Conservation (phyloP, 1,140 invertebrate species). For the Melipona quadrifasciata region DNA sequence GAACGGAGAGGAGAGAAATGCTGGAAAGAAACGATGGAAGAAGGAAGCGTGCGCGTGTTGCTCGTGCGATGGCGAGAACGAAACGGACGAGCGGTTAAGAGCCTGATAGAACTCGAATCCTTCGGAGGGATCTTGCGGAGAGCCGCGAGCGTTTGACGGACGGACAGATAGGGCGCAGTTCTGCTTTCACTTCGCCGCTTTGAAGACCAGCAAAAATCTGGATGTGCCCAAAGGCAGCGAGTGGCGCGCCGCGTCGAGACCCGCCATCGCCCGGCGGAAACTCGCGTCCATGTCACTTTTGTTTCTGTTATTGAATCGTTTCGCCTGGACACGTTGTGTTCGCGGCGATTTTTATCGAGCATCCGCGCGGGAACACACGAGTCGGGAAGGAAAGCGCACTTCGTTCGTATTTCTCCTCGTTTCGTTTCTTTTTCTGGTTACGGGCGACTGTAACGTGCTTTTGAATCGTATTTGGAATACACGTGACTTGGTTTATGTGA, state of each 20-base stretch:
- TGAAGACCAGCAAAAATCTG: conserved; percentile 15
- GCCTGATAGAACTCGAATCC: conserved; percentile 14
- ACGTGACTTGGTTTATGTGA: not conserved
- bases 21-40: not conserved
- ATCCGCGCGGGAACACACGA: not conserved
- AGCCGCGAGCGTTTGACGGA: conserved; percentile 27
- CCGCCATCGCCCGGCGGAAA: conserved; percentile 3
- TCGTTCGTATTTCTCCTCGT: not conserved
- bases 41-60: conserved; percentile 11
- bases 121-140: not conserved
- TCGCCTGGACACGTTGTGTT: not conserved
- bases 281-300: conserved; percentile 2
- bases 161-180: conserved; percentile 33
- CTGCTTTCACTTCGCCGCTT: conserved; percentile 35
- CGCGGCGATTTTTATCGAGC: not conserved
- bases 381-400: not conserved
- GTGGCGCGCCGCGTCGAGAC: not conserved
- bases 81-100: conserved; percentile 40
- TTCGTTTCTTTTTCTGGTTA: not conserved
- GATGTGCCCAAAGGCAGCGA: conserved; percentile 31
- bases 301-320: conserved; percentile 4
- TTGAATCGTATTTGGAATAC: not conserved
- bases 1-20: no score
- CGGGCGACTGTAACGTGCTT: not conserved
- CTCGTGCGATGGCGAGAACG: conserved; percentile 15